A percentile compares a stretch with the other conserved stretches of the same genome.
phyloP scores from a whole-genome alignment of 1,140 invertebrate species.

The Tetragnatha versicolor region DNA sequence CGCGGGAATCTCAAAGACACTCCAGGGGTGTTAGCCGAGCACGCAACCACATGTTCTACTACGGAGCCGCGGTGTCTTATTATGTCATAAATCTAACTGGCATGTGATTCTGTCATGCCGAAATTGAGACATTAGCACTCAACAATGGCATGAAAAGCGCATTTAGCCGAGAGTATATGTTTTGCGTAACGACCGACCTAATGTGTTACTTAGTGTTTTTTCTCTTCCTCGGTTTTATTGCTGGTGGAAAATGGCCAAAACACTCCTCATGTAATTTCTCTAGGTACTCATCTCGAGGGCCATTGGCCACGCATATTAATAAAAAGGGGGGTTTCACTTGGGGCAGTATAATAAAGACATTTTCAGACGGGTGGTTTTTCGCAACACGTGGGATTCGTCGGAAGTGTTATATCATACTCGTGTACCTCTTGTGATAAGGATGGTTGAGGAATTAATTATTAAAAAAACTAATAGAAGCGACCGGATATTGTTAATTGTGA shows the following conservation, averaged over 20 bases:
- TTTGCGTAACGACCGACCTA: conserved; percentile 46
- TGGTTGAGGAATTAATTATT: too few relatives aligned
- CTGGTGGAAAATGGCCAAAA: neutral
- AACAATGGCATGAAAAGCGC: conserved; percentile 55
- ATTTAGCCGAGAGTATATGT: conserved; percentile 51
- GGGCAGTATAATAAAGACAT: too few relatives aligned
- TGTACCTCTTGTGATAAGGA: too few relatives aligned
- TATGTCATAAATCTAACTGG: conserved; percentile 54
- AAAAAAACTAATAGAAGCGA: too few relatives aligned
- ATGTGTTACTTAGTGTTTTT: conserved; percentile 49
- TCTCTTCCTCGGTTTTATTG: neutral
- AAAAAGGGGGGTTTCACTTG: too few relatives aligned
- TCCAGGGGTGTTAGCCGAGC: conserved; percentile 39
- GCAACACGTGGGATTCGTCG: too few relatives aligned
- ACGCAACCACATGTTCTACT: conserved; percentile 47
- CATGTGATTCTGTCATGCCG: conserved; percentile 53
- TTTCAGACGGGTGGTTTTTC: too few relatives aligned
- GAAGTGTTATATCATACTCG: too few relatives aligned
- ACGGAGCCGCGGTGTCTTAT: conserved; percentile 47
- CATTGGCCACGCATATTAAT: conserved; percentile 32
- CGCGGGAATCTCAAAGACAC: conserved; percentile 47
- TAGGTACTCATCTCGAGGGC: conserved; percentile 1
- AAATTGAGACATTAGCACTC: conserved; percentile 55
- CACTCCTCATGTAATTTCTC: conserved; percentile 7
- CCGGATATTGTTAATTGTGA: too few relatives aligned